A percentile compares a stretch with the other conserved stretches of the same genome.
Evolutionary conservation across 2,113 vertebrate genomes (phyloP).

Genomic region (Istiophorus platypterus): DNA sequence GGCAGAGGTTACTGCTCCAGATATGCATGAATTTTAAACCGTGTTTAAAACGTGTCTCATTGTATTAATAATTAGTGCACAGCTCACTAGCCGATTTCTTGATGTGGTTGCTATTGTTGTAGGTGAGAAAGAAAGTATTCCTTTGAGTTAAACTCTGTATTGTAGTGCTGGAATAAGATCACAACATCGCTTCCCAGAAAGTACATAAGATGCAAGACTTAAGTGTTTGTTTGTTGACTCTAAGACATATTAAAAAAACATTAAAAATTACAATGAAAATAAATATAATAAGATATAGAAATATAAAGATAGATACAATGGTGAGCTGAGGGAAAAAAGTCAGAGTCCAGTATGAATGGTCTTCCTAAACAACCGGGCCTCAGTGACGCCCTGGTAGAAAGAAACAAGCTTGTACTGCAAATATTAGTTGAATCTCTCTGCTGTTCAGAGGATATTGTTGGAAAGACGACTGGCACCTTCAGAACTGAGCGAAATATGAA

Average conservation of each 20-base stretch:
- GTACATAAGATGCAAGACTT: background rate
- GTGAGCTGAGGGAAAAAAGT: background rate
- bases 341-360: background rate
- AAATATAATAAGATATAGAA: background rate
- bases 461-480: background rate
- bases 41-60: conserved; percentile 59
- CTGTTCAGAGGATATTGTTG: background rate
- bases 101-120: conserved; percentile 29
- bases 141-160: conserved; percentile 25
- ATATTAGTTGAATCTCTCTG: background rate
- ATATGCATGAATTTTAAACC: conserved; percentile 65
- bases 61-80: conserved; percentile 67
- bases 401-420: background rate
- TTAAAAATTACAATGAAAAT: conserved; percentile 5
- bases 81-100: conserved; percentile 20
- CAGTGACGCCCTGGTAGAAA: background rate
- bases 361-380: background rate
- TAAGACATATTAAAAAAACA: background rate
- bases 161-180: background rate
- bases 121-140: conserved; percentile 40
- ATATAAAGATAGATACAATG: background rate
- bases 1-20: conserved; percentile 70
- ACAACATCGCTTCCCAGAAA: background rate
- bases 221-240: conserved; percentile 13
- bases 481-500: background rate